Conservation (phyloP, 2,113 vertebrate genomes). For the Ciconia stormi region DNA sequence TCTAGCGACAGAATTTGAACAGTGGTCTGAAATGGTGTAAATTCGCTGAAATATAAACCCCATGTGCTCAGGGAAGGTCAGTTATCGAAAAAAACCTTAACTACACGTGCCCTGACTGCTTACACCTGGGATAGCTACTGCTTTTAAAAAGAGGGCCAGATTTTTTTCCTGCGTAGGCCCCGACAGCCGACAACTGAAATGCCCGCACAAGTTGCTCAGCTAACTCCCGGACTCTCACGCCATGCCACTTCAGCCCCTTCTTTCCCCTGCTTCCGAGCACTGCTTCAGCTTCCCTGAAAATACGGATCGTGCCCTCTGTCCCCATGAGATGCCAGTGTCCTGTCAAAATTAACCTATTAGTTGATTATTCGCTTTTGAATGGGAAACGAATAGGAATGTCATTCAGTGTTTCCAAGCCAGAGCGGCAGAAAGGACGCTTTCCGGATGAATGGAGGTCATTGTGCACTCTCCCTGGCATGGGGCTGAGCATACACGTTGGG, state of each 20-base stretch:
- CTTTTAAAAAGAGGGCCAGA: background rate
- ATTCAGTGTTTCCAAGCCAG: background rate
- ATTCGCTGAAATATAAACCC: background rate
- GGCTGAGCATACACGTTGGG: background rate
- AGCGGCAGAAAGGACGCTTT: slow-evolving; percentile 6
- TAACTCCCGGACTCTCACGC: background rate
- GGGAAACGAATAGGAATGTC: background rate
- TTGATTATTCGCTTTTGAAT: slow-evolving; percentile 38
- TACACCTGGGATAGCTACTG: background rate
- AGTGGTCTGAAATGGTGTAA: background rate
- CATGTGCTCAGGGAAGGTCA: background rate
- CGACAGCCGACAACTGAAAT: background rate
- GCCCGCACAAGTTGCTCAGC: background rate
- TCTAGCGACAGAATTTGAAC: background rate
- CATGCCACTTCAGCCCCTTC: background rate
- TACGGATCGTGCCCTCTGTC: background rate
- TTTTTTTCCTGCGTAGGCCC: background rate
- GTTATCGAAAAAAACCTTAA: background rate
- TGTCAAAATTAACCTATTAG: slow-evolving; percentile 45
- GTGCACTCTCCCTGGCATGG: background rate
- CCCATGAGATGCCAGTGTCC: slow-evolving; percentile 24
- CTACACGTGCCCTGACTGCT: background rate
- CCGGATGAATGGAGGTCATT: background rate
- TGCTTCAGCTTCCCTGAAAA: background rate
- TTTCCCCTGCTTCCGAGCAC: background rate